Percentiles rank a stretch among this genome's conserved stretches.
Conservation (phyloP, 2,113 vertebrate species). For the Oryctolagus cuniculus region mOryCun1.1 NC_091440.1:1225001-1225500, state of each 20-base stretch:
- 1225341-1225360: neutral
- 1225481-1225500: too few species aligned
- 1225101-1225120: neutral
- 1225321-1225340: neutral
- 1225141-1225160: neutral
- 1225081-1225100: neutral
- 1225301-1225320: neutral
- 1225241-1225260: neutral
- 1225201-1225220: neutral
- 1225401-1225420: too few species aligned
- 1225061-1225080: neutral
- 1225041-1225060: neutral
- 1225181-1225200: neutral
- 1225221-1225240: neutral
- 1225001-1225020: neutral
- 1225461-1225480: too few species aligned
- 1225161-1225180: too few species aligned
- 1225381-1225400: too few species aligned
- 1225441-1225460: too few species aligned
- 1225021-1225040: neutral
- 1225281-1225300: neutral
- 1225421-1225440: too few species aligned
- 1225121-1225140: neutral
- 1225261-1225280: neutral
- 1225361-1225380: too few species aligned